These are phyloP conservation scores for Oasisia sp. DNA, from an alignment of 2,888 invertebrate species.

Conservation along the genomic window DNA sequence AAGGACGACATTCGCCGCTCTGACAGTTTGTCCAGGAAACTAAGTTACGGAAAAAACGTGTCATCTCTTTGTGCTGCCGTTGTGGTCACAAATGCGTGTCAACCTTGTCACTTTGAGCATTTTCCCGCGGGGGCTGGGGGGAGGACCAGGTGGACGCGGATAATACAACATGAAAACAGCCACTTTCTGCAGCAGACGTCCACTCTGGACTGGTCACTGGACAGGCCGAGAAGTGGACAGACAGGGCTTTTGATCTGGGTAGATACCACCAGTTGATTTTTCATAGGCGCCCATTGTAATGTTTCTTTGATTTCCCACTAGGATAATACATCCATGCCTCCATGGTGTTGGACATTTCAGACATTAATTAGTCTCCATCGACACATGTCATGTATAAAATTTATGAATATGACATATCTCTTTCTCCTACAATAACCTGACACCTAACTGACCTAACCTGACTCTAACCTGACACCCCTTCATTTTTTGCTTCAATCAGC, in stretches of 20 bases:
- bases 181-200: not conserved
- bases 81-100: not conserved
- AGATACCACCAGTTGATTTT: no score
- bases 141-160: not conserved
- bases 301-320: no score
- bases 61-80: not conserved
- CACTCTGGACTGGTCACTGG: not conserved
- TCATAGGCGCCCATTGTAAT: no score
- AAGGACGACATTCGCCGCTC: not conserved
- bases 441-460: no score
- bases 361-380: no score
- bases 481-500: no score
- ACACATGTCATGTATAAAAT: no score
- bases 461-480: no score
- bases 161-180: not conserved
- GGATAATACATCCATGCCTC: no score
- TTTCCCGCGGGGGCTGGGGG: not conserved
- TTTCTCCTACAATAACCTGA: no score
- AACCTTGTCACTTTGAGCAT: not conserved
- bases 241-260: not conserved
- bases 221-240: not conserved
- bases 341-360: no score
- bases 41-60: not conserved
- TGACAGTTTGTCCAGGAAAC: not conserved
- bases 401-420: no score